A percentile compares a stretch with the other conserved stretches of the same genome.
Conservation (phyloP, 2,113 vertebrate species). For the Crotophaga sulcirostris region DNA sequence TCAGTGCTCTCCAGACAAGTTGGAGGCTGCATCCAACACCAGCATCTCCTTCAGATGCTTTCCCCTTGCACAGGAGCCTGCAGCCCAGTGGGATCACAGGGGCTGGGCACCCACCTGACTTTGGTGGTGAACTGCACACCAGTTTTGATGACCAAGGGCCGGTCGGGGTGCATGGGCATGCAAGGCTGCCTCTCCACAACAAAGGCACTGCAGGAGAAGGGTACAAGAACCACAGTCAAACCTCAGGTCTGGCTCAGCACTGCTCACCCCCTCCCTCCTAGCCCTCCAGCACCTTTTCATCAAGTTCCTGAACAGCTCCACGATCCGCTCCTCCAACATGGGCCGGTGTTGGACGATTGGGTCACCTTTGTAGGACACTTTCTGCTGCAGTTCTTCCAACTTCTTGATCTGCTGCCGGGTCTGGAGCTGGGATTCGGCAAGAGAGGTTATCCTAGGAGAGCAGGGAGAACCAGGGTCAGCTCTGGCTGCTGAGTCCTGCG, state of each 20-base stretch:
- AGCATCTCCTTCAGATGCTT: neutral
- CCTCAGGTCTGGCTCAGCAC: neutral
- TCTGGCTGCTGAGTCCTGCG: neutral
- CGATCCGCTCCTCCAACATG: constrained; percentile 95
- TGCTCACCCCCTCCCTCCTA: neutral
- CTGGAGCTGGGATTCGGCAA: constrained; percentile 96
- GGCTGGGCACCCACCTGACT: constrained; percentile 85
- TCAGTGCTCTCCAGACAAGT: neutral
- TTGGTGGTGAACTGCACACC: constrained; percentile 99
- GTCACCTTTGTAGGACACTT: constrained; percentile 98
- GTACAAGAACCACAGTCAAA: neutral
- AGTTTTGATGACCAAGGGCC: constrained; percentile 97
- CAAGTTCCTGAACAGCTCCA: constrained; percentile 93
- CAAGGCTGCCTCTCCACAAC: constrained; percentile 97
- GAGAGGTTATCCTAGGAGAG: constrained; percentile 89
- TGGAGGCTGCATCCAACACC: neutral
- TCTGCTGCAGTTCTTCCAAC: constrained; percentile 96
- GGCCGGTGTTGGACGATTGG: constrained; percentile 97
- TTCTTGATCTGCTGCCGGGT: constrained; percentile 99
- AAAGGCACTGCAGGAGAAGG: constrained; percentile 82
- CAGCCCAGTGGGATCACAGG: accelerated
- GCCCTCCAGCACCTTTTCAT: constrained; percentile 89
- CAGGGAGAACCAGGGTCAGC: neutral
- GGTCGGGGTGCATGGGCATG: constrained; percentile 99
- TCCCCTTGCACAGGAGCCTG: accelerated